Conservation (phyloP, 2,888 invertebrate genomes). For the Apomyelois bistriatella region DNA sequence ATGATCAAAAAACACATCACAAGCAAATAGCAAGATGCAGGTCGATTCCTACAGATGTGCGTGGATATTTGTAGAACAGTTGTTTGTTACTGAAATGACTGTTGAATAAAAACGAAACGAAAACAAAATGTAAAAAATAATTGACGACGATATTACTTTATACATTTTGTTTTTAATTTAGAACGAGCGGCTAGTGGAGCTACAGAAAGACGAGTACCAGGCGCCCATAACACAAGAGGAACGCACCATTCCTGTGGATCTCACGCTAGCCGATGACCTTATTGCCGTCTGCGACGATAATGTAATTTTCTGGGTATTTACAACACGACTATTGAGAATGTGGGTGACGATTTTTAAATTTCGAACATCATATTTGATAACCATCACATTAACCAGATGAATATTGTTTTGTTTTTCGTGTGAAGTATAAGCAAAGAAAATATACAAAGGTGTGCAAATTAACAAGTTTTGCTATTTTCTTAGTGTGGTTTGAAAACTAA, state of each 20-base stretch:
- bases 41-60: too few relatives aligned
- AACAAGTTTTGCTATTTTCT: neutral
- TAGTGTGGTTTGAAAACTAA: neutral
- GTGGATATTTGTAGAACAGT: too few relatives aligned
- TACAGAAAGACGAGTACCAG: slow-evolving; percentile 40
- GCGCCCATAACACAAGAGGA: slow-evolving; percentile 25
- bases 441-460: too few relatives aligned
- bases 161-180: slow-evolving; percentile 33
- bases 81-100: too few relatives aligned
- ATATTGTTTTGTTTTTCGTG: neutral
- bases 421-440: too few relatives aligned
- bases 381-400: neutral
- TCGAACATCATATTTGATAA: neutral
- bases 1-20: too few relatives aligned
- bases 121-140: too few relatives aligned
- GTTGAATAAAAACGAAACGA: too few relatives aligned
- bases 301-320: slow-evolving; percentile 75
- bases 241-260: slow-evolving; percentile 41
- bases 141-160: too few relatives aligned
- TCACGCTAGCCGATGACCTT: slow-evolving; percentile 58
- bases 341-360: slow-evolving; percentile 24
- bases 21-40: too few relatives aligned
- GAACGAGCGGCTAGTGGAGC: slow-evolving; percentile 60
- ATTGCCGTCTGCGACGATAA: slow-evolving; percentile 58
- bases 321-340: slow-evolving; percentile 59